Base-by-base conservation (phyloP, 2,113 vertebrate species). In the Mormyrus lacerda region DNA sequence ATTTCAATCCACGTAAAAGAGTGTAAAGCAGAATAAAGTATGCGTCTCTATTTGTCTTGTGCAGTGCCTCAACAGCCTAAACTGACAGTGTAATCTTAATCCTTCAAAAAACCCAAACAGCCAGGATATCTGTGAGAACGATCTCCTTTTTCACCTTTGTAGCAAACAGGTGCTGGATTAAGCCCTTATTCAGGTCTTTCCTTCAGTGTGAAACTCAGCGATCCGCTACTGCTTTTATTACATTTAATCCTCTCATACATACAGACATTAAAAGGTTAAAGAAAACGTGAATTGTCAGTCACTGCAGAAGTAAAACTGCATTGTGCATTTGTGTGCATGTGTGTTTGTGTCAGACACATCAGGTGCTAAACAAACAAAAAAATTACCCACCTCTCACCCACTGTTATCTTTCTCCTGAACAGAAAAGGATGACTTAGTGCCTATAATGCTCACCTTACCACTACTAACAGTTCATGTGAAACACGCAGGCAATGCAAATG, bases 401-500 rank as follows among this genome's bases (percentile, higher is more conserved):
- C 7, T 17, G n/a, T 17, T 42, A 44, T 44, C 31, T 21, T 45
- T 61, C 53, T 44, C 19, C 39, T 65, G 7, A 42, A n/a, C 39
- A 65, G 48, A 65, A 44, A 58, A 24, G 19, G 47, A 83, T 17
- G 27, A 55, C 13, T 85, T 65, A 44, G 88, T 89, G 79, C 76
- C n/a, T 61, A 47, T 61, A 47, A 61, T 11, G 79, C 79, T 89
- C 83, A 65, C 88, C 79, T 89, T 85, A 17, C 39, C 51, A 45
- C 88, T 84, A 47, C 88, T 24, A 58, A 85, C 50, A 53, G 11
- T 61, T 51, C 76, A 44, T 89, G 39, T 89, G 69, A 61, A 58
- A 61, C 88, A 61, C 39, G 21, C 53, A 48, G 88, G 35, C 51
- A 85, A 51, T 42, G 76, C 35, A 31, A 27, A 55, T 84, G 79